Conservation (phyloP, 2,888 invertebrate genomes). For the Lysandra bellargus region DNA sequence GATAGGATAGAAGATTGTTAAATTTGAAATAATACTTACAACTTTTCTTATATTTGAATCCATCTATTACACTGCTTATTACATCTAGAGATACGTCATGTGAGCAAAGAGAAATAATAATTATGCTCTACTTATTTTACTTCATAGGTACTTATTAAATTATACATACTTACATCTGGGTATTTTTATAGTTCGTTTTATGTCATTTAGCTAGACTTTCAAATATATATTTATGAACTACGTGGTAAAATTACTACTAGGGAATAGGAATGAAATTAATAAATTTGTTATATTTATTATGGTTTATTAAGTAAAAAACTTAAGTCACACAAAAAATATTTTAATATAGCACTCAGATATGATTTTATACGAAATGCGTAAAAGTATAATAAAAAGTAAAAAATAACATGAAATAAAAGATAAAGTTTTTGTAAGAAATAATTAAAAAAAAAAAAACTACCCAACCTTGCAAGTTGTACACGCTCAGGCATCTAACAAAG, state of each 20-base stretch:
- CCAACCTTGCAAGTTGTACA: neutral
- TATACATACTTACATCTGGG: too few relatives aligned
- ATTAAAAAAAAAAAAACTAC: neutral
- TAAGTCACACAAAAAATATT: slow-evolving; percentile 2
- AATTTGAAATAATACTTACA: slow-evolving; percentile 3
- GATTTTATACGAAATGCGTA: neutral
- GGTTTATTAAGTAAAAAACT: slow-evolving; percentile 22
- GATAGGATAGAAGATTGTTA: neutral
- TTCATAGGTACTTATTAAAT: neutral
- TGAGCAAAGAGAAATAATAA: neutral
- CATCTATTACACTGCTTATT: neutral
- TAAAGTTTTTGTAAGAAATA: neutral
- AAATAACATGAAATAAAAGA: neutral
- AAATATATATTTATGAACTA: neutral
- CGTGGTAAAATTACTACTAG: too few relatives aligned
- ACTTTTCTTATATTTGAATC: neutral
- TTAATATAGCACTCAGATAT: neutral
- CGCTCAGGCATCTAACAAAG: neutral
- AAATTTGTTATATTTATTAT: neutral
- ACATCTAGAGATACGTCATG: neutral
- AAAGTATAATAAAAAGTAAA: neutral
- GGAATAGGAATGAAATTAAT: neutral
- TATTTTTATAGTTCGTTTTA: neutral
- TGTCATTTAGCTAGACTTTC: neutral
- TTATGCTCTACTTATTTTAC: neutral